Evolutionary conservation across 1,140 invertebrate species (phyloP), one percentile per base, ranked within the genome.

Genomic region (Belonocnema kinseyi): DNA sequence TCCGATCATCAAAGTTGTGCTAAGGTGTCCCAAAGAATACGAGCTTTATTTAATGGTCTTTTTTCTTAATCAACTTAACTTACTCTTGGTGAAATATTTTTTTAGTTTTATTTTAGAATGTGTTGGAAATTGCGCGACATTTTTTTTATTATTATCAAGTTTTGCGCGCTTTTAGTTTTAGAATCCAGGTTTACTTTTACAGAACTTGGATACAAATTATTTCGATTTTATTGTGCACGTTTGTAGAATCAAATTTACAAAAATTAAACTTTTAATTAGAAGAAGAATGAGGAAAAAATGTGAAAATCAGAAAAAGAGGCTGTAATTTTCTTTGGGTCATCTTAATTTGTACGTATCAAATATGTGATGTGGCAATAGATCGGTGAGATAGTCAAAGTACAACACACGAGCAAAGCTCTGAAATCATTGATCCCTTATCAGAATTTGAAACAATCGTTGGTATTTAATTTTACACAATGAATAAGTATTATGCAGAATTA

Each of bases 391-490:
- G 51, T 79, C 17, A 61, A 80, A 80, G 70, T 80, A 79, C 26
- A 79, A 79, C 77, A 73, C 21, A 77, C 51, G 10, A 74, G 21
- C 56, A 71, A 78, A 79, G 14, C 17, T 72, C 72, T 50, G 3
- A 76, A 53, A 66, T 50, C n/a, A 53, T 52, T 73, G 46, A 46
- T 72, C 78, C 79, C 33, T 56, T 79, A 58, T 61, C 72, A 75
- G 58, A 72, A 73, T 74, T 79, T 50, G 19, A 61, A 85, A 52
- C 61, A 54, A 61, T 72, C 81, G 53, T 54, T 16, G 19, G 78
- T 76, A 80, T 80, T 77, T 83, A 66, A 76, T 85, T 83, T 81
- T 73, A 79, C 54, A 79, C 26, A 40, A 77, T 52, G 33, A 73
- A 79, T 66, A 76, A 80, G 71, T 82, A 83, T 71, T 80, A 80